Conservation (phyloP, 2,888 invertebrate genomes). For the Cerastoderma edule region DNA sequence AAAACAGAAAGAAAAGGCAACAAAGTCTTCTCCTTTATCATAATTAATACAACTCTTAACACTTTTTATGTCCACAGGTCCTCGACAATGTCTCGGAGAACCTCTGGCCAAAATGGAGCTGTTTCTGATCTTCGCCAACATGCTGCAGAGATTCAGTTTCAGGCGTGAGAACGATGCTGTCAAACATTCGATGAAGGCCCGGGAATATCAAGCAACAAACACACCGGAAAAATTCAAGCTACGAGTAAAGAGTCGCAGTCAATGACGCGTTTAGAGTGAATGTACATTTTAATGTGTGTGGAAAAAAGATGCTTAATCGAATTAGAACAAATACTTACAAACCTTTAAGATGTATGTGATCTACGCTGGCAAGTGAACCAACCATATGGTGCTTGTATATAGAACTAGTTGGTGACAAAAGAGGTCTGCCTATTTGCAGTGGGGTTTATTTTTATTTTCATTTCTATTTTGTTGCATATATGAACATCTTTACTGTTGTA, state of each 20-base stretch:
- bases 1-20: no score
- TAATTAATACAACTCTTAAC: no score
- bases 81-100: slow-evolving; percentile 46
- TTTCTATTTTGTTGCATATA: no score
- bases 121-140: slow-evolving; percentile 41
- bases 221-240: slow-evolving; percentile 32
- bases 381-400: not conserved
- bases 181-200: slow-evolving; percentile 9
- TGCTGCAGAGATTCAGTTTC: slow-evolving; percentile 50
- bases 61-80: slow-evolving; percentile 31
- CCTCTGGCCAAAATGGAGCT: slow-evolving; percentile 48
- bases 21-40: no score
- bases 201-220: slow-evolving; percentile 17
- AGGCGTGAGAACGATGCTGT: slow-evolving; percentile 26
- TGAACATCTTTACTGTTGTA: no score
- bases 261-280: no score
- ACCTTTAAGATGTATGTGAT: not conserved
- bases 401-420: not conserved
- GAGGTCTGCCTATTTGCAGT: not conserved
- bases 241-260: slow-evolving; percentile 16
- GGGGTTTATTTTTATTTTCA: no score
- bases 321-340: not conserved
- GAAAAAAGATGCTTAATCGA: not conserved
- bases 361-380: not conserved
- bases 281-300: no score